These are phyloP conservation scores for Eurystomus gularis DNA, from an alignment of 2,113 vertebrate species.

Conservation along the genomic window DNA sequence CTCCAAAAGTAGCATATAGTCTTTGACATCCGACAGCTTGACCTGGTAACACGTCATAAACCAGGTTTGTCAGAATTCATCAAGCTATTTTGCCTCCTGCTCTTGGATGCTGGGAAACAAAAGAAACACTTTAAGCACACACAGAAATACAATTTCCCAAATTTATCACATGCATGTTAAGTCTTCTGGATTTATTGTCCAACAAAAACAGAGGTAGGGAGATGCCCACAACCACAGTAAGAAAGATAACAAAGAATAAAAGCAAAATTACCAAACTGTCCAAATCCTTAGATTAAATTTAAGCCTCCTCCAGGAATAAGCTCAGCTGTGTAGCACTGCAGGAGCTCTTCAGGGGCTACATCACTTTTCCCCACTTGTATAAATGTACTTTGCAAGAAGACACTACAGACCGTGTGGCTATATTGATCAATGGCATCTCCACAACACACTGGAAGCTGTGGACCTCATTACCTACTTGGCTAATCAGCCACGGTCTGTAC, in stretches of 20 bases:
- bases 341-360: not conserved
- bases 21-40: not conserved
- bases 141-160: not conserved
- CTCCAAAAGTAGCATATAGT: not conserved
- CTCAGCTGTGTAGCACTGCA: not conserved
- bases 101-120: not conserved
- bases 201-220: not conserved
- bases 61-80: not conserved
- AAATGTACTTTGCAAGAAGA: not conserved
- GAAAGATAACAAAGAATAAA: not conserved
- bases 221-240: not conserved
- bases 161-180: not conserved
- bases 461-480: not conserved
- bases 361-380: not conserved
- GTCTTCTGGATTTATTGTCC: not conserved
- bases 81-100: not conserved
- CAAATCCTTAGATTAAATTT: not conserved
- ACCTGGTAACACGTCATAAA: not conserved
- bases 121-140: not conserved
- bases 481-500: fast-evolving
- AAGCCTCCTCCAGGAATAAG: not conserved
- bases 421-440: not conserved
- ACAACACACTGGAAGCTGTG: not conserved
- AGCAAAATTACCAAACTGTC: not conserved
- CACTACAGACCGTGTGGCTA: not conserved